phyloP scores from a whole-genome alignment of 2,797 vertebrate species.

The Malacoraja senta region DNA sequence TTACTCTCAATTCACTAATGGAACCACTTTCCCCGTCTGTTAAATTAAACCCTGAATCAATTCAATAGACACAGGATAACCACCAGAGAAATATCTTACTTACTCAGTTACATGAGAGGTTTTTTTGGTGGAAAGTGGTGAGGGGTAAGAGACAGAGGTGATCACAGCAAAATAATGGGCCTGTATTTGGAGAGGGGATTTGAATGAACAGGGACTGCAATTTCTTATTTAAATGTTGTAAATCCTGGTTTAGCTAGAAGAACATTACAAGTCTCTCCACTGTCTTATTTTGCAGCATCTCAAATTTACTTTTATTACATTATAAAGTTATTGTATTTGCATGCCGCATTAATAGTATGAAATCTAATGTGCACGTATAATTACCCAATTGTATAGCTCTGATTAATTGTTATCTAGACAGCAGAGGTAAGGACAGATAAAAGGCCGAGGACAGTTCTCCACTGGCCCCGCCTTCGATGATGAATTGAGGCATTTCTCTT shows the following conservation, averaged over 20 bases:
- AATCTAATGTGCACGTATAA: neutral
- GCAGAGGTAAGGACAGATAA: neutral
- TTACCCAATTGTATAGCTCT: neutral
- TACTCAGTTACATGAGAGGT: neutral
- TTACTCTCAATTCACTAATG: neutral
- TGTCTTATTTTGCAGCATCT: neutral
- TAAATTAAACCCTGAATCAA: neutral
- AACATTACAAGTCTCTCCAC: neutral
- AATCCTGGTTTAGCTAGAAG: neutral
- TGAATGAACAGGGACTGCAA: constrained; percentile 21
- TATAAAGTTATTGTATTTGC: constrained; percentile 5
- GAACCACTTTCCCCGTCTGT: neutral
- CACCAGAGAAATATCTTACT: neutral
- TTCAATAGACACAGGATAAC: neutral
- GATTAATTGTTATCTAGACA: neutral
- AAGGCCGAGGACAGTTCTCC: neutral
- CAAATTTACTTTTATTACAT: constrained; percentile 13
- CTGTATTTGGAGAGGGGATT: neutral
- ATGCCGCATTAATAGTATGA: neutral
- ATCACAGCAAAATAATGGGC: constrained; percentile 3
- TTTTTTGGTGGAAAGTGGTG: neutral
- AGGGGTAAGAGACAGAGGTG: neutral
- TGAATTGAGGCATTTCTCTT: neutral
- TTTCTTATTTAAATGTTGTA: constrained; percentile 18
- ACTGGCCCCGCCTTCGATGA: too few species aligned